Evolutionary conservation across 2,888 invertebrate genomes (phyloP).

Genomic region (Eucera pruinosa): DNA sequence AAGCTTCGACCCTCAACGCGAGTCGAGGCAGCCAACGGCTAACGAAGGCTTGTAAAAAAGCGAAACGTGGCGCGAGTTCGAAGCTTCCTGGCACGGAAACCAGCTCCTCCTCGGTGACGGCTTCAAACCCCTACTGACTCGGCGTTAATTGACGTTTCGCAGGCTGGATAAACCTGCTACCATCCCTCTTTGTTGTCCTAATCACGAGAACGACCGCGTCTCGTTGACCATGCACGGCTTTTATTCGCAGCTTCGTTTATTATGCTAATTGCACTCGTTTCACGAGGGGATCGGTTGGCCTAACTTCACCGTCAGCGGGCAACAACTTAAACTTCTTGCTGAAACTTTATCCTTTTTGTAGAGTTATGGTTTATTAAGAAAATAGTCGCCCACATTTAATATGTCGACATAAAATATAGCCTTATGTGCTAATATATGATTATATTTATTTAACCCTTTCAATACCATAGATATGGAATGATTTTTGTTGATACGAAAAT

Average conservation of each 20-base stretch:
- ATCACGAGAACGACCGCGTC: constrained; percentile 64
- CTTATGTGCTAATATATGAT: no score
- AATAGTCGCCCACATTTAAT: no score
- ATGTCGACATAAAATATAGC: no score
- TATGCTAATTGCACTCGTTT: constrained; percentile 77
- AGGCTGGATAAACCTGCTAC: constrained; percentile 17
- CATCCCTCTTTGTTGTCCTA: constrained; percentile 65
- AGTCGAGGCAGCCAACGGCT: constrained; percentile 9
- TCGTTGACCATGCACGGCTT: constrained; percentile 67
- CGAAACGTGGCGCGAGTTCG: constrained; percentile 35
- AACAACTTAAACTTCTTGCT: no score
- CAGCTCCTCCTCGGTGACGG: neutral
- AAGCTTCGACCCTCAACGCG: constrained; percentile 11
- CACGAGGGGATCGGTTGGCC: constrained; percentile 38
- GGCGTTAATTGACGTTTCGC: constrained; percentile 61
- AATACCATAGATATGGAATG: no score
- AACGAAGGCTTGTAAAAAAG: constrained; percentile 53
- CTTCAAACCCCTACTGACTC: constrained; percentile 2
- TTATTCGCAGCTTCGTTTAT: constrained; percentile 76
- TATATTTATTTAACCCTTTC: no score
- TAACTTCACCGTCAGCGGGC: neutral
- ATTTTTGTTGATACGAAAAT: no score
- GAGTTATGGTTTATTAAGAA: no score
- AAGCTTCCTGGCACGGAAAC: constrained; percentile 22
- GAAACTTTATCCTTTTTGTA: constrained; percentile 31